A percentile compares a stretch with the other conserved stretches of the same genome.
Evolutionary conservation across 2,888 invertebrate species (phyloP).

Genomic region (Caenorhabditis sp.): DNA sequence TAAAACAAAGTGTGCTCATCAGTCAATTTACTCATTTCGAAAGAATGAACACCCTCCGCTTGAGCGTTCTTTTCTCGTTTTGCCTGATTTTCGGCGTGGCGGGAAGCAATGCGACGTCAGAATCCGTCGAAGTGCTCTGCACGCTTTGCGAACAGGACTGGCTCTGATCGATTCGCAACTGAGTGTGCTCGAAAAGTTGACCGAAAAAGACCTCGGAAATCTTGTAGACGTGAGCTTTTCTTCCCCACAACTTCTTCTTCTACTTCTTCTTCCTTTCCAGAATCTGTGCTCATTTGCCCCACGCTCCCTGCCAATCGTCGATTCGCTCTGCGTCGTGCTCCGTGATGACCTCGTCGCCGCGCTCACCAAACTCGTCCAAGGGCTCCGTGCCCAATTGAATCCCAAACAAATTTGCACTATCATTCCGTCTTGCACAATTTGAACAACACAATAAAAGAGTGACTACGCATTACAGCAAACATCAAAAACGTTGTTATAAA

Average conservation of each 20-base stretch:
- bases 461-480: not conserved
- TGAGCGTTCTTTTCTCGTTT: not conserved
- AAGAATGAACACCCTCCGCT: not conserved
- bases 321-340: constrained; percentile 30
- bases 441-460: constrained; percentile 11
- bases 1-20: not conserved
- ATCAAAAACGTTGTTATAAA: not conserved
- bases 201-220: constrained; percentile 13
- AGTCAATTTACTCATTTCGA: not conserved
- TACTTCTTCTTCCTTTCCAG: too few species aligned
- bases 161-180: constrained; percentile 15
- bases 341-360: constrained; percentile 25
- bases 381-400: constrained; percentile 6
- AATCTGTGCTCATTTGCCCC: constrained; percentile 27
- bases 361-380: constrained; percentile 10
- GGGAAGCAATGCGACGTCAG: not conserved
- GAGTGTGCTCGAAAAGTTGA: constrained; percentile 10
- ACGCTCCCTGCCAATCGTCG: constrained; percentile 20
- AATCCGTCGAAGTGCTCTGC: constrained; percentile 4
- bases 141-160: constrained; percentile 12
- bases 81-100: not conserved
- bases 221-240: constrained; percentile 5
- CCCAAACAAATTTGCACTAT: constrained; percentile 29
- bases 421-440: constrained; percentile 7
- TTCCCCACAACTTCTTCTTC: not conserved